These are phyloP conservation scores for Hemibagrus guttatus DNA, from an alignment of 2,797 vertebrate species.

Conservation along the genomic window DNA sequence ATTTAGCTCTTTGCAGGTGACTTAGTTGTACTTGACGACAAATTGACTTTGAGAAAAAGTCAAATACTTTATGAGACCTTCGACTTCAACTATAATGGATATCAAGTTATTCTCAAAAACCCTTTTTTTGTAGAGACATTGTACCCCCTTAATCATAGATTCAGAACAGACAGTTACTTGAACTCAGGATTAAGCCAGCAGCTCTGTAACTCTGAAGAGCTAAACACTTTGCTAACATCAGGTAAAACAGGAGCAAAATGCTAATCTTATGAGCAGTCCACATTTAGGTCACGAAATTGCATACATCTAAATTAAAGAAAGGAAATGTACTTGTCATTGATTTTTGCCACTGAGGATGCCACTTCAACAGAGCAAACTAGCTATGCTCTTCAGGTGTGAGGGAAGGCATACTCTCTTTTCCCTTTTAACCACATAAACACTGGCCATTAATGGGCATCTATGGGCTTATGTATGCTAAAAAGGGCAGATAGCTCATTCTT, in stretches of 20 bases:
- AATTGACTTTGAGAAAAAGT: slow-evolving; percentile 70
- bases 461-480: neutral
- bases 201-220: neutral
- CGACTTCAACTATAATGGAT: slow-evolving; percentile 60
- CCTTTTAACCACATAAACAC: neutral
- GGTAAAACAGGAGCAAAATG: neutral
- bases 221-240: neutral
- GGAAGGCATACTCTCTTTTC: neutral
- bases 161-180: neutral
- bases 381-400: neutral
- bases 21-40: slow-evolving; percentile 62
- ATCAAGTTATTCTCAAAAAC: slow-evolving; percentile 46
- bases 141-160: neutral
- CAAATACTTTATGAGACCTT: slow-evolving; percentile 65
- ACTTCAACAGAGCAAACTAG: neutral
- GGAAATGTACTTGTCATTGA: neutral
- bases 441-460: neutral
- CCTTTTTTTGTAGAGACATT: neutral
- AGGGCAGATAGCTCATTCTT: too few species aligned
- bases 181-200: neutral
- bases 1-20: slow-evolving; percentile 65
- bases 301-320: neutral
- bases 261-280: neutral
- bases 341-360: neutral
- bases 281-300: neutral